Conservation (phyloP, 2,797 vertebrate genomes). For the Anableps anableps region DNA sequence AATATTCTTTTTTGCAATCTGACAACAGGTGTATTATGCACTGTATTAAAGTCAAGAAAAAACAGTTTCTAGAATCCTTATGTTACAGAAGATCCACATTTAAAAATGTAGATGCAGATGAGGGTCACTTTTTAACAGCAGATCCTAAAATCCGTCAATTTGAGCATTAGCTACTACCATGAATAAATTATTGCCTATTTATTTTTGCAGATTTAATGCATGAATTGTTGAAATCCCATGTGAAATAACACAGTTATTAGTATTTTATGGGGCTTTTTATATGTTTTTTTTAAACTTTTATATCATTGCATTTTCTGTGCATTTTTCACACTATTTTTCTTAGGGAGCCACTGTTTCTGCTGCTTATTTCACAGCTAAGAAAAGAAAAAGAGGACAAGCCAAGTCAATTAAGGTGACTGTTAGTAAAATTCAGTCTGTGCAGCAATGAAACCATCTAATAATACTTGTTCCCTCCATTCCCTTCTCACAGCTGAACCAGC, state of each 20-base stretch:
- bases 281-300: neutral
- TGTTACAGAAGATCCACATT: neutral
- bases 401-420: slow-evolving; percentile 67
- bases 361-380: slow-evolving; percentile 25
- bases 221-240: neutral
- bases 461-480: slow-evolving; percentile 60
- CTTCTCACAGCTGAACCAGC: slow-evolving; percentile 58
- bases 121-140: neutral
- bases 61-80: neutral
- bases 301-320: too few relatives aligned
- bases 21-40: neutral
- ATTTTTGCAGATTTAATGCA: neutral
- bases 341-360: slow-evolving; percentile 9
- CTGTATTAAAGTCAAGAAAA: neutral
- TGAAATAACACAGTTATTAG: neutral
- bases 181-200: neutral
- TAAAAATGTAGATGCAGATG: neutral
- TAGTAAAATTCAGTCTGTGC: slow-evolving; percentile 64
- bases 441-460: slow-evolving; percentile 68
- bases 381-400: slow-evolving; percentile 48
- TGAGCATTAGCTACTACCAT: neutral
- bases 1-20: neutral
- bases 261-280: neutral
- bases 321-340: slow-evolving; percentile 10
- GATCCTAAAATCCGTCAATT: neutral